Evolutionary conservation across 2,797 vertebrate genomes (phyloP), one percentile per base, ranked within the genome.

Genomic region (Protonibea diacanthus): DNA sequence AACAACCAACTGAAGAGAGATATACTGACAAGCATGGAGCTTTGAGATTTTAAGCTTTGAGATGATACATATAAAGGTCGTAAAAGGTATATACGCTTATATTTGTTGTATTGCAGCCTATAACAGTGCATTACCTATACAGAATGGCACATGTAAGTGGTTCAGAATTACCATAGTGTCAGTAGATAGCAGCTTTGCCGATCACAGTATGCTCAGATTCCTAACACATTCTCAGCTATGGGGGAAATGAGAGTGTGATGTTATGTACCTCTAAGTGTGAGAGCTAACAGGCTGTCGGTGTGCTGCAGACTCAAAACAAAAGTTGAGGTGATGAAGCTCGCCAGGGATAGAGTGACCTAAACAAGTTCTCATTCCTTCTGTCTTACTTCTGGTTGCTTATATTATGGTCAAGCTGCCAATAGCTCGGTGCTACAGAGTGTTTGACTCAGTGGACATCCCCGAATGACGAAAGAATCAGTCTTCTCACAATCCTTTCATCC

Each of bases 91-190:
- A 83, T 79, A 84, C n/a, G 78, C 89, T 89, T 87, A 64, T 88
- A 80, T 86, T 89, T 89, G 86, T 92, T 88, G 84, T 90, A 92
- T 83, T 82, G 79, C 86, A 84, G 86, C 73, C 84, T 88, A 81
- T 86, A 84, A 72, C 84, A 81, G 74, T 87, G 74, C 80, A 85
- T 92, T 89, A 80, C 81, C 77, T 89, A 81, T 75, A 88, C 86
- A 88, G 88, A 86, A 81, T 45, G 67, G 71, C 74, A 87, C 72
- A 61, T 77, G 67, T 82, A 72, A 78, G 83, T 70, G 81, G 78
- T 80, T 82, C 75, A 80, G 86, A 91, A 62, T 77, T 45, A 69
- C 84, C 85, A 84, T 82, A 83, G 85, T 80, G 84, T 88, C 85
- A 79, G 75, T 88, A 89, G 83, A 87, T 87, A 69, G 78, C 84